Evolutionary conservation across 2,888 invertebrate species (phyloP), one percentile per base, ranked within the genome.

Genomic region (Cerastoderma edule): DNA sequence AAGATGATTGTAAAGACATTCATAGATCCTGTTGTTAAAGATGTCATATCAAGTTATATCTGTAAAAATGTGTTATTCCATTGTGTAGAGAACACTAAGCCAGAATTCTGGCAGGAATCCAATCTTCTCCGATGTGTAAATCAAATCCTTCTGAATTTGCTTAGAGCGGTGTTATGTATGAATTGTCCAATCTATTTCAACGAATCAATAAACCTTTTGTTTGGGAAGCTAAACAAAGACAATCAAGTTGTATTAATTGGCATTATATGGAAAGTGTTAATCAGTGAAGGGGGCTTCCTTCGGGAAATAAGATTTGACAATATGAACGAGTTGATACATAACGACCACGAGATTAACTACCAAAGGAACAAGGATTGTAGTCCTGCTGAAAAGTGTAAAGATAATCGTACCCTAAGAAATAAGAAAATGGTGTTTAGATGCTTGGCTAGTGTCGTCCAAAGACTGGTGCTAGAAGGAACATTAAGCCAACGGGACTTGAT

Each of bases 1-100:
- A 67, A 67, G 39, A 53, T 67, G 24, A 22, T 67, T 19, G 27
- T 53, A 10, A 67, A 67, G 19, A 54, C 67, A 30, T 67, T 54
- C n/a, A 32, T 67, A 64, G 33, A 13, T 22, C 39, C 64, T 10
- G 24, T 22, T 64, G 64, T 64, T 24, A 19, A 19, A 19, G 39
- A 64, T 4, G 27, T 30, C 22, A 64, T 64, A 28, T 35, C 60
- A n/a, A 35, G 60, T 24, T 60, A n/a, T 35, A 32, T 22, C 24
- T 56, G 60, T 19, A 60, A 60, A 32, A 60, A 30, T n/a, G 30
- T 13, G 19, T 19, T 60, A 24, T 60, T 60, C 24, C 33, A 60
- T 32, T 30, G 32, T 19, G 33, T 60, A 32, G 60, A 60, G 24
- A 24, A 24, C 3, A 32, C 30, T 10, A 16, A 30, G 2, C 5